These are phyloP conservation scores for Agrypnus murinus DNA, from an alignment of 2,888 invertebrate genomes.

Conservation along the genomic window DNA sequence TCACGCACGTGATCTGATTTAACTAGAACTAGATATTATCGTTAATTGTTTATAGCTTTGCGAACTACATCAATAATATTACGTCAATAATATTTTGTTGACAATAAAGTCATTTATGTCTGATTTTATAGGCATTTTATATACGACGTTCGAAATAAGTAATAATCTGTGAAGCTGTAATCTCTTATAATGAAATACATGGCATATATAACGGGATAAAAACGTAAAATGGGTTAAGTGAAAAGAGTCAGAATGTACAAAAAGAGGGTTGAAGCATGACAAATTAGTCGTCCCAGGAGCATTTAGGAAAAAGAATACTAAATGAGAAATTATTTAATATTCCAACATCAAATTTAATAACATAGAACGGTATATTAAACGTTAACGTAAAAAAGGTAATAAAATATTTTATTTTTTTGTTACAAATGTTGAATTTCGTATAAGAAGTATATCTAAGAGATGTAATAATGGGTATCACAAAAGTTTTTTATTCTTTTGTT, in stretches of 20 bases:
- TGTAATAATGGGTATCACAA: too few relatives aligned
- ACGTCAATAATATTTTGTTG: neutral
- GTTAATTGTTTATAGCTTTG: constrained; percentile 5
- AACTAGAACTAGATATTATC: constrained; percentile 8
- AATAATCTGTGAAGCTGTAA: constrained; percentile 1
- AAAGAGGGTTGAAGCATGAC: constrained; percentile 15
- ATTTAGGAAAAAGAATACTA: constrained; percentile 8
- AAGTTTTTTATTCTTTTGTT: too few relatives aligned
- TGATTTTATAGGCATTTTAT: neutral
- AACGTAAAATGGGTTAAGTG: neutral
- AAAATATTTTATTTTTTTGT: too few relatives aligned
- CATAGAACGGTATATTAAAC: neutral
- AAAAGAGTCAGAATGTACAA: constrained; percentile 9
- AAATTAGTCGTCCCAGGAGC: constrained; percentile 1
- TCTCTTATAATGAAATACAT: neutral
- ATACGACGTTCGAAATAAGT: neutral
- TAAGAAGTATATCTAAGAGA: too few relatives aligned
- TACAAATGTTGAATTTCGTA: too few relatives aligned
- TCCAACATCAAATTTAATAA: constrained; percentile 18
- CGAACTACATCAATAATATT: neutral
- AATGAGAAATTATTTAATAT: constrained; percentile 4
- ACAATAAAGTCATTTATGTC: neutral
- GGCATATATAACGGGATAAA: constrained; percentile 3
- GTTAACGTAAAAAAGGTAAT: too few relatives aligned
- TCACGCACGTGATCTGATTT: constrained; percentile 9